phyloP scores from a whole-genome alignment of 2,113 vertebrate species.

The Cyphomyrus discorhynchus region DNA sequence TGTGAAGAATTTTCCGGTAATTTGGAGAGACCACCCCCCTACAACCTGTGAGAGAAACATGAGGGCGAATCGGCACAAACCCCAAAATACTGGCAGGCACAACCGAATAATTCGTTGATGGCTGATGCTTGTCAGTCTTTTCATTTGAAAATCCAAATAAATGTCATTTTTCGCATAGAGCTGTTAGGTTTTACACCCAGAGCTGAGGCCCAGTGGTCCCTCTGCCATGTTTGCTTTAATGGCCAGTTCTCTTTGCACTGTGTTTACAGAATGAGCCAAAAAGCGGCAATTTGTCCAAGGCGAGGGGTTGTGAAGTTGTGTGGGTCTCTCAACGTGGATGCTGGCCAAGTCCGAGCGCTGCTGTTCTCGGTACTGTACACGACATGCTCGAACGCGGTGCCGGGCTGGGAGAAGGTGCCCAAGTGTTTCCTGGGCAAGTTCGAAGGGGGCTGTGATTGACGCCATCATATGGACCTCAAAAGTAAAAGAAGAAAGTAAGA shows the following conservation, averaged over 20 bases:
- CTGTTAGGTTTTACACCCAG: neutral
- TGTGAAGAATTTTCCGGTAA: neutral
- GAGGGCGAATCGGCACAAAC: neutral
- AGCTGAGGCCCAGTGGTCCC: neutral
- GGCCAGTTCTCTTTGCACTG: neutral
- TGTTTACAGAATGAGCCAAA: neutral
- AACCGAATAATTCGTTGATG: neutral
- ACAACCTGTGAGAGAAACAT: neutral
- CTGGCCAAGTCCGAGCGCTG: neutral
- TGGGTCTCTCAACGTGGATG: neutral
- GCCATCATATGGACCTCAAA: neutral
- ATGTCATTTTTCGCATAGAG: neutral
- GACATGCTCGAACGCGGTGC: neutral
- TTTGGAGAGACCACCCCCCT: neutral
- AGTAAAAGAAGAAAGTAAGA: neutral
- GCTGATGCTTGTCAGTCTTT: neutral
- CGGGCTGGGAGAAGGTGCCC: neutral
- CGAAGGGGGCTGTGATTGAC: neutral
- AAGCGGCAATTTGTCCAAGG: neutral
- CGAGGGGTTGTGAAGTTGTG: neutral
- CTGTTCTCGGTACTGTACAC: neutral
- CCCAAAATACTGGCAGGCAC: neutral
- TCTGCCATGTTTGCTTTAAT: neutral
- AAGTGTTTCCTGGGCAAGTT: neutral
- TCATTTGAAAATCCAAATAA: neutral